phyloP scores from a whole-genome alignment of 1,140 invertebrate genomes.

The Carcinoscorpius rotundicauda region DNA sequence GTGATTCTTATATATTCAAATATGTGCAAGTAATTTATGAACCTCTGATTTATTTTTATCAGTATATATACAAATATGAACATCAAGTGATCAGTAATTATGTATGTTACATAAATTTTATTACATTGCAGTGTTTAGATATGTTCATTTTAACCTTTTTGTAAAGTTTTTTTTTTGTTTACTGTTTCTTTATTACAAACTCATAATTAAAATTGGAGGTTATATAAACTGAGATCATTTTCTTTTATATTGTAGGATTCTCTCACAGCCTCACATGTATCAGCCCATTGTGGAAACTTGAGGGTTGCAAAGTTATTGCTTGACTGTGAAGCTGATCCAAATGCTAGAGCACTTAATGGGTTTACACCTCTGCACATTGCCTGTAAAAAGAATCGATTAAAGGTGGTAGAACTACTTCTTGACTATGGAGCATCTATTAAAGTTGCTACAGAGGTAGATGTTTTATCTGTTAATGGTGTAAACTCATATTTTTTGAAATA shows the following conservation, averaged over 20 bases:
- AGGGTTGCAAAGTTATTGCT: slow-evolving; percentile 90
- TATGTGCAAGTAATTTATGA: no score
- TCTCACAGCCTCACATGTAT: slow-evolving; percentile 91
- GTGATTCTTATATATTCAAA: no score
- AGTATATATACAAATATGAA: no score
- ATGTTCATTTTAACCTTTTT: no score
- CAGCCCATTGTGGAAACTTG: slow-evolving; percentile 80
- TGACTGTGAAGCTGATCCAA: slow-evolving; percentile 82
- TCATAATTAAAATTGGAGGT: slow-evolving; percentile 86
- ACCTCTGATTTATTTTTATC: no score
- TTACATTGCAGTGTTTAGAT: no score
- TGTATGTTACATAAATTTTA: no score
- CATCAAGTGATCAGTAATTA: no score
- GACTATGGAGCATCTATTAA: slow-evolving; percentile 81
- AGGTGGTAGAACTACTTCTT: slow-evolving; percentile 77
- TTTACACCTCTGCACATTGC: slow-evolving; percentile 45
- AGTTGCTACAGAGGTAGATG: slow-evolving; percentile 30
- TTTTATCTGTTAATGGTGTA: no score
- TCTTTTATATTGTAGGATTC: slow-evolving; percentile 99
- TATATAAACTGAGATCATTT: slow-evolving; percentile 84
- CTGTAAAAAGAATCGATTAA: slow-evolving; percentile 91
- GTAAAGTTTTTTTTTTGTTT: slow-evolving; percentile 37
- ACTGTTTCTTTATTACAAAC: slow-evolving; percentile 28
- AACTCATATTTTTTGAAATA: no score
- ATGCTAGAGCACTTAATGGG: slow-evolving; percentile 81